Base-by-base conservation (phyloP, 2,888 invertebrate species). In the Chironomus tentans region DNA sequence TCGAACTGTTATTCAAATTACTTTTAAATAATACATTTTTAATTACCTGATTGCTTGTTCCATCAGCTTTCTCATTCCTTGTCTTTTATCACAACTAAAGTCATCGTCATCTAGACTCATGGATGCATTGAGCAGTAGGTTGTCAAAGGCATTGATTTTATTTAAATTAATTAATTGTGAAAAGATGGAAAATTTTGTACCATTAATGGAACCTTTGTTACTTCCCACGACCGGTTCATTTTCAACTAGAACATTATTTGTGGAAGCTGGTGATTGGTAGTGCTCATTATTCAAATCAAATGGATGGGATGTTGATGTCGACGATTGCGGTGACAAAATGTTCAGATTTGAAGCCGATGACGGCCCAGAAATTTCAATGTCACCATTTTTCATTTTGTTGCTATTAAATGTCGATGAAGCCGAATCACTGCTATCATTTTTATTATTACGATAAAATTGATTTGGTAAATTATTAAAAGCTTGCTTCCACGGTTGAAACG, bases 1-100 rank as follows among this genome's bases (percentile, higher is more conserved):
- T 28, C 3, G 4, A 28, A 28, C 28, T 61, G 15, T 15, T 21
- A 3, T 18, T 1, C 61, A 15, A n/a, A 18, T 38, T 38, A 1
- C 10, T 10, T 10, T 38, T 38, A 7, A 56, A 56, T 56, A 18
- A 28, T 28, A 28, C 28, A 28, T 28, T 28, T 28, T 28, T 28
- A 38, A n/a, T 75, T 47, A 76, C 76, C 76, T 76, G 47, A 76
- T 76, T 48, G 76, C 76, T 38, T 76, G 76, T 69, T 76, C 76
- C 76, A 76, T 68, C 22, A 76, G n/a, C 38, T 76, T 76, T 50
- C 22, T 68, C 68, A 76, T 76, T 22, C 76, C 76, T 15, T 69
- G 76, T 38, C 76, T 47, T 69, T 76, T 76, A 50, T 76, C 76
- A 76, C 24, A n/a, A 68, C n/a, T 76, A 48, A 76, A 69, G 10